These are phyloP conservation scores for Euzophera pinguis DNA, from an alignment of 2,888 invertebrate genomes.

Conservation along the genomic window DNA sequence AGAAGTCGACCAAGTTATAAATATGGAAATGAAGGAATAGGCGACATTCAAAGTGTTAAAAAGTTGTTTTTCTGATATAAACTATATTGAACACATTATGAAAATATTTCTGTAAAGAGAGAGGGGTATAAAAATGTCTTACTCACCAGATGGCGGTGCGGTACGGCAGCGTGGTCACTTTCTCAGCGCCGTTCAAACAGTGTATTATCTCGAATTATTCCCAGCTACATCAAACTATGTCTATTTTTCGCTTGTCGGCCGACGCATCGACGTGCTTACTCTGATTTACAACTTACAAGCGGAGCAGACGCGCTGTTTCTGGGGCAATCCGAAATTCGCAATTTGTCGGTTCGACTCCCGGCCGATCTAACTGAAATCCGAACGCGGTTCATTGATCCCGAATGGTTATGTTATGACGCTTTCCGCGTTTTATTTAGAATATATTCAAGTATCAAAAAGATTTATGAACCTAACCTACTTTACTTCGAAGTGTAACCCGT, in stretches of 20 bases:
- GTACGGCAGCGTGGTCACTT: constrained; percentile 50
- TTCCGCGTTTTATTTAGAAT: background rate
- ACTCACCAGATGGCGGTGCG: constrained; percentile 67
- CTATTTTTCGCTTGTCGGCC: constrained; percentile 68
- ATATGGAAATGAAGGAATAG: no score
- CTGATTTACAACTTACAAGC: constrained; percentile 72
- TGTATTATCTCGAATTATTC: constrained; percentile 68
- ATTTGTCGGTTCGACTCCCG: constrained; percentile 31
- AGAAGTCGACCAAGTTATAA: no score
- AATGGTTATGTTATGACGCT: constrained; percentile 21
- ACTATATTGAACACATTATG: background rate
- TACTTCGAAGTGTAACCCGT: no score
- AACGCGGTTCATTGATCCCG: constrained; percentile 57
- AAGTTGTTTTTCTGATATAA: background rate
- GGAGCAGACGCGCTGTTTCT: constrained; percentile 60
- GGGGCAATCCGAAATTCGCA: constrained; percentile 60
- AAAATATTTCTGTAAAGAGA: background rate
- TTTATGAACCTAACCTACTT: no score
- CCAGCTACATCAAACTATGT: constrained; percentile 65
- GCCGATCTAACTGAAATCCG: constrained; percentile 21
- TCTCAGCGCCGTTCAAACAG: constrained; percentile 50
- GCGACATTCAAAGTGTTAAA: no score
- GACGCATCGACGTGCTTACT: constrained; percentile 53
- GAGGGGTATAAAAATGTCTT: constrained; percentile 4
- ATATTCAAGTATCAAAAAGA: no score